A percentile compares a stretch with the other conserved stretches of the same genome.
These are phyloP conservation scores for Apomyelois bistriatella DNA, from an alignment of 2,888 invertebrate species.

Conservation along the genomic window DNA sequence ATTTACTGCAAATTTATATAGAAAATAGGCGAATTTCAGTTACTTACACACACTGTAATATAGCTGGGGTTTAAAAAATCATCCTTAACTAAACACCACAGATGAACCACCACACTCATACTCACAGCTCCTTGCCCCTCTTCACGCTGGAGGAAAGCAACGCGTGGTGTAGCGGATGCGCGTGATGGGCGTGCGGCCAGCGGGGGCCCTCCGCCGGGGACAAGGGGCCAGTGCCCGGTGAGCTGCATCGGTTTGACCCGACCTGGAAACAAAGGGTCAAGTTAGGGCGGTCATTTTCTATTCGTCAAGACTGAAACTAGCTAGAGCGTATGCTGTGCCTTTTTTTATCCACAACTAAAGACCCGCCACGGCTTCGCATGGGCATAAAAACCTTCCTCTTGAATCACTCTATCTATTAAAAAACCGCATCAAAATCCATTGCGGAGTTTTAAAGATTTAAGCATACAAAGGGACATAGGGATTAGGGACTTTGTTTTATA, in stretches of 20 bases:
- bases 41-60: slow-evolving; percentile 72
- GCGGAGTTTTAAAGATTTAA: no score
- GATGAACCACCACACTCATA: slow-evolving; percentile 43
- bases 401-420: no score
- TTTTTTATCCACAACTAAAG: no score
- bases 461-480: no score
- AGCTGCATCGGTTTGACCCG: slow-evolving; percentile 69
- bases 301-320: no score
- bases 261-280: slow-evolving; percentile 43
- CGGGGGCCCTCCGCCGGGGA: slow-evolving; percentile 72
- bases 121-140: slow-evolving; percentile 75
- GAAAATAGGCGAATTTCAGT: no score
- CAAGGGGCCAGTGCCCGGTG: slow-evolving; percentile 70
- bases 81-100: slow-evolving; percentile 23
- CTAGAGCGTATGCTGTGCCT: no score
- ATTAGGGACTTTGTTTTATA: no score
- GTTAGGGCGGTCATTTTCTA: neutral
- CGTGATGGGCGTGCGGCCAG: slow-evolving; percentile 68
- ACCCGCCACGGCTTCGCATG: no score
- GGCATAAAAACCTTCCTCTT: no score
- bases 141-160: slow-evolving; percentile 70
- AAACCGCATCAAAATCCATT: no score
- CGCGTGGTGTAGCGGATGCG: slow-evolving; percentile 73
- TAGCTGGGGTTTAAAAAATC: slow-evolving; percentile 30
- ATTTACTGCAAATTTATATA: no score